Evolutionary conservation across 2,113 vertebrate genomes (phyloP).

Genomic region (Vulpes lagopus): DNA sequence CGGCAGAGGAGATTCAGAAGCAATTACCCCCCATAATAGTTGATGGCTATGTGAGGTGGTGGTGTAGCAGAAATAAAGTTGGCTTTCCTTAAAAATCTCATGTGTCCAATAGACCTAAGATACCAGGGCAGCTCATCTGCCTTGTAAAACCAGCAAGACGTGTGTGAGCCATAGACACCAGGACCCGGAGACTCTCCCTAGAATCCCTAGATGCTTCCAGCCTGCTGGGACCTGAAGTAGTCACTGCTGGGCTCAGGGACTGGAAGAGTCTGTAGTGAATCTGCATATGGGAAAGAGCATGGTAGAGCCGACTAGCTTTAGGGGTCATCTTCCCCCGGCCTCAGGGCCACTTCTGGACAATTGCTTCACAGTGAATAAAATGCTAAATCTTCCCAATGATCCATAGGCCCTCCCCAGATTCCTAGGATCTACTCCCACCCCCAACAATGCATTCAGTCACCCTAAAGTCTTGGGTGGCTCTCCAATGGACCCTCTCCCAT

Average conservation of each 20-base stretch:
- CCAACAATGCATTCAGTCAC: background rate
- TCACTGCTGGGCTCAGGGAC: background rate
- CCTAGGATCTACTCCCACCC: background rate
- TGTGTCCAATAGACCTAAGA: background rate
- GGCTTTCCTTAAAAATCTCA: background rate
- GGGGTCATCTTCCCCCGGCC: background rate
- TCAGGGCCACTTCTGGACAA: background rate
- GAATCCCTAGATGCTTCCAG: background rate
- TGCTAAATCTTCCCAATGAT: background rate
- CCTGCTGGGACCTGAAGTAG: background rate
- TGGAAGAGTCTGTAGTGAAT: background rate
- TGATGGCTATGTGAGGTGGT: background rate
- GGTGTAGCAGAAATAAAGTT: background rate
- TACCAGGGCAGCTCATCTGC: background rate
- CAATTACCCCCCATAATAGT: background rate
- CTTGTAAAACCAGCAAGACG: background rate
- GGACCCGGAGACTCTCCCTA: background rate
- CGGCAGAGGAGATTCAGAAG: background rate
- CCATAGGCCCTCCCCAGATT: fast-evolving
- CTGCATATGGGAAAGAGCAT: background rate
- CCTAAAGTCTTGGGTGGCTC: background rate
- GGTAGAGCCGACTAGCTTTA: background rate
- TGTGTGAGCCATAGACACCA: background rate
- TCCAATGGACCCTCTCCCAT: background rate
- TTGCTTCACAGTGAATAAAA: background rate